Evolutionary conservation across 2,797 vertebrate genomes (phyloP).

Genomic region (Esox masquinongy): DNA sequence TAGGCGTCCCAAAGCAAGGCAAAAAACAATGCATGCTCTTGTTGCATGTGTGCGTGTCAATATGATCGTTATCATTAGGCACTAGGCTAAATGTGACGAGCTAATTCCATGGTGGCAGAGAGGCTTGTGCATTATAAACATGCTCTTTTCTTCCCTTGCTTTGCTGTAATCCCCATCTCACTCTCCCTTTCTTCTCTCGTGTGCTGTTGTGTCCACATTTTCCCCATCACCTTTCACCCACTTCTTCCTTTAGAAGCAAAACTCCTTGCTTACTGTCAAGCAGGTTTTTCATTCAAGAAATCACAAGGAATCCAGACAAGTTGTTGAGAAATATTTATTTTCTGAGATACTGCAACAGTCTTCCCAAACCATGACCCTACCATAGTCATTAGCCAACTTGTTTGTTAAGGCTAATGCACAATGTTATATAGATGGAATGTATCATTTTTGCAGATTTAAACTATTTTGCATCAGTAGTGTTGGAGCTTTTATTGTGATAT

Average conservation of each 20-base stretch:
- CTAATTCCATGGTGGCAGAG: not conserved
- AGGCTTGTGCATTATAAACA: not conserved
- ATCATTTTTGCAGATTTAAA: not conserved
- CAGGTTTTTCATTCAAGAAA: not conserved
- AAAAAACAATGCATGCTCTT: not conserved
- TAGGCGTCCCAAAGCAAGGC: not conserved
- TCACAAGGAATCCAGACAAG: not conserved
- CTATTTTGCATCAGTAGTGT: not conserved
- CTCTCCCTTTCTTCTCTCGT: not conserved
- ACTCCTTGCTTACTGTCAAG: not conserved
- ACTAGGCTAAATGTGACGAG: not conserved
- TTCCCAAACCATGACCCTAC: not conserved
- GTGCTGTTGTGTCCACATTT: not conserved
- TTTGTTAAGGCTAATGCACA: not conserved
- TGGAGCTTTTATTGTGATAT: not conserved
- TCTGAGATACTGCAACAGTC: not conserved
- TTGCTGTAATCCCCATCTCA: not conserved
- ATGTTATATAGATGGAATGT: not conserved
- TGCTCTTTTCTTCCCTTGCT: not conserved
- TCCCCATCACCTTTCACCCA: constrained; percentile 4
- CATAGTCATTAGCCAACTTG: not conserved
- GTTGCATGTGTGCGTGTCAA: not conserved
- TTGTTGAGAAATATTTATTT: not conserved
- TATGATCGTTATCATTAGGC: not conserved
- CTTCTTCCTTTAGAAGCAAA: not conserved